These are phyloP conservation scores for Hirudinaria manillensis DNA, from an alignment of 2,888 invertebrate genomes.

Conservation along the genomic window DNA sequence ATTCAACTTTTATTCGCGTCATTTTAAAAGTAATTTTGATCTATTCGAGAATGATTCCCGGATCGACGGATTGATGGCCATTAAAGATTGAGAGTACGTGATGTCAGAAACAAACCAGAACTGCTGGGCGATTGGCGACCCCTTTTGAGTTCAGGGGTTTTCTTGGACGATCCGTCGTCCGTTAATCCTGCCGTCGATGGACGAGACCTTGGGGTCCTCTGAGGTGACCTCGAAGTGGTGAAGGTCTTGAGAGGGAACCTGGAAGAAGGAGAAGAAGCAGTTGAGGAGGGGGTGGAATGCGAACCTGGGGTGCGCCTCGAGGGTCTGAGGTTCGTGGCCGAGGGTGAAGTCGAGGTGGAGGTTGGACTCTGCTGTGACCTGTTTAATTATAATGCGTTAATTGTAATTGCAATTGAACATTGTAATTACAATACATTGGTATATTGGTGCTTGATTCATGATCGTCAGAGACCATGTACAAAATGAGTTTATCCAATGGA, in stretches of 20 bases:
- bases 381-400: too few relatives aligned
- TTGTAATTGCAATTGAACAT: too few relatives aligned
- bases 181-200: constrained; percentile 9
- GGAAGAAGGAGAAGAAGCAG: constrained; percentile 26
- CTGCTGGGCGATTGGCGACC: constrained; percentile 8
- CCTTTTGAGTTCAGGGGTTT: constrained; percentile 4
- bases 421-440: too few relatives aligned
- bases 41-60: too few relatives aligned
- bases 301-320: constrained; percentile 23
- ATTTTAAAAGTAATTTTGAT: too few relatives aligned
- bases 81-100: constrained; percentile 5
- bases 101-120: constrained; percentile 15
- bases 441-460: background rate
- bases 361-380: constrained; percentile 16
- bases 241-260: constrained; percentile 27
- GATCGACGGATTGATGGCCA: background rate
- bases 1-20: too few relatives aligned
- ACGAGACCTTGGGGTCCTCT: constrained; percentile 22
- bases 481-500: too few relatives aligned
- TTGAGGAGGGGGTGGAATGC: constrained; percentile 30
- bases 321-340: background rate
- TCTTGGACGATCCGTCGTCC: background rate
- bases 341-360: background rate
- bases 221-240: constrained; percentile 30
- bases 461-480: background rate